Base-by-base conservation (phyloP, 2,888 invertebrate genomes). In the Rhabditoides inermis region DNA sequence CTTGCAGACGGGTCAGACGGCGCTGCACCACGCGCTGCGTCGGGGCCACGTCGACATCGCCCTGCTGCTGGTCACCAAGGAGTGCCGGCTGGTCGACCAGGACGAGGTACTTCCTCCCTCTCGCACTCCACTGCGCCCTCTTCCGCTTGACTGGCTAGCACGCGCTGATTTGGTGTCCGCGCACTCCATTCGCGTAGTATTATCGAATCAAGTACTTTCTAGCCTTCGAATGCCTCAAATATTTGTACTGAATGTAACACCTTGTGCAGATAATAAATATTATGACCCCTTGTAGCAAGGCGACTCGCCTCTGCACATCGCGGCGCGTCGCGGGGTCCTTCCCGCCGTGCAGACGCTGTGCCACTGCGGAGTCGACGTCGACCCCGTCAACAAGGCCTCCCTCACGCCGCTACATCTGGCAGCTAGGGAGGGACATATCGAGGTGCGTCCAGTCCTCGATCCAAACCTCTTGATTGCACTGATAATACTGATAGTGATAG, bases 351-450 rank as follows among this genome's bases (percentile, higher is more conserved):
- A 84, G 72, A 80, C 82, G 10, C 76, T 84, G 36, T 84, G 83
- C 69, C 81, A 83, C 23, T 78, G 83, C 49, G 83, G 83, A 2
- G 83, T 83, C 63, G 79, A 79, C 60, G 80, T 86, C 60, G 85
- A 86, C 76, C 79, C 82, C 40, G 77, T 83, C 10, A 85, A 85
- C 68, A 79, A 80, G 65, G 70, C 46, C 40, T 74, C 73, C 6
- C 55, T 76, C 42, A 76, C 78, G 0, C 84, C 86, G 1, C 77
- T 87, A 42, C 86, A 87, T 76, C 78, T 86, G 57, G 86, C 86
- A 49, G 84, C 86, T 39, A 83, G 83, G 70, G 80, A 83, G 70
- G 86, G 86, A 18, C 84, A 85, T 74, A 83, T 84, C 47, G 84
- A 86, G 75, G 81, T 86, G 61, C 84, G 84, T 23, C 79, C 85